These are phyloP conservation scores for Pan troglodytes DNA, from an alignment of 2,113 vertebrate species.

Conservation along the genomic window NHGRI_mPanTro3-v2.1_pri NC_072410.2:99715001-99715500, in stretches of 20 bases:
- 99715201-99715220: slow-evolving; percentile 82
- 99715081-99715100: slow-evolving; percentile 82
- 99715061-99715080: slow-evolving; percentile 85
- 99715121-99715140: slow-evolving; percentile 83
- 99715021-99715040: slow-evolving; percentile 81
- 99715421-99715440: neutral
- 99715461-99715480: neutral
- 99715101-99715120: slow-evolving; percentile 82
- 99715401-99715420: neutral
- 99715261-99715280: slow-evolving; percentile 63
- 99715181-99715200: slow-evolving; percentile 75
- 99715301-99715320: slow-evolving; percentile 30
- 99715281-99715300: slow-evolving; percentile 39
- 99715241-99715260: slow-evolving; percentile 49
- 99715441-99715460: neutral
- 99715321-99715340: neutral
- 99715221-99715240: slow-evolving; percentile 70
- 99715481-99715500: neutral
- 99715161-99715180: slow-evolving; percentile 79
- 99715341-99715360: neutral
- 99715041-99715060: slow-evolving; percentile 86
- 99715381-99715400: neutral
- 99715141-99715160: slow-evolving; percentile 82
- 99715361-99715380: neutral
- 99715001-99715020: slow-evolving; percentile 73